Evolutionary conservation across 2,888 invertebrate species (phyloP).

Genomic region (Marronus borbonicus): DNA sequence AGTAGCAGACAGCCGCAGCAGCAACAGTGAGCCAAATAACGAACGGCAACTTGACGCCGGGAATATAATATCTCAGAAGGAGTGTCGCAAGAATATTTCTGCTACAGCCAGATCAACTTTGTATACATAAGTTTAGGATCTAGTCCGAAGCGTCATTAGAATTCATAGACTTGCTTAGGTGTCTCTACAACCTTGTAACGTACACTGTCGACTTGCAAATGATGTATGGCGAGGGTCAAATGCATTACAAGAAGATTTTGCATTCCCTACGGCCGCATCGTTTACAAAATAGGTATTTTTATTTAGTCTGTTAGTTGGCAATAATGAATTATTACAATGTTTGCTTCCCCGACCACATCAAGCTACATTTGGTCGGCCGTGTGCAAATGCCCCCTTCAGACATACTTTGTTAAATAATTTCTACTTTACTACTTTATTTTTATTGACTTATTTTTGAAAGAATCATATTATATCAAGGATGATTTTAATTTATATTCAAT

Average conservation of each 20-base stretch:
- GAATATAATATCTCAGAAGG: slow-evolving; percentile 60
- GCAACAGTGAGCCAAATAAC: slow-evolving; percentile 20
- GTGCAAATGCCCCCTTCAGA: too few relatives aligned
- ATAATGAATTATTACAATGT: too few relatives aligned
- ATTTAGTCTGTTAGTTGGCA: too few relatives aligned
- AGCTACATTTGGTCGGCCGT: too few relatives aligned
- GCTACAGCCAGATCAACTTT: slow-evolving; percentile 56
- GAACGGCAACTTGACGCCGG: slow-evolving; percentile 27
- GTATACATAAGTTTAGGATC: slow-evolving; percentile 58
- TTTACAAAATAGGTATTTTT: too few relatives aligned
- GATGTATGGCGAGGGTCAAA: slow-evolving; percentile 6
- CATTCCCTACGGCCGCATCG: too few relatives aligned
- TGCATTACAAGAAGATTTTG: not conserved
- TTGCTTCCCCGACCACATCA: too few relatives aligned
- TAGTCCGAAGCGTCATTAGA: slow-evolving; percentile 56
- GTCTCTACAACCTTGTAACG: slow-evolving; percentile 51
- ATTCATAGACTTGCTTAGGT: slow-evolving; percentile 59
- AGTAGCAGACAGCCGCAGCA: slow-evolving; percentile 48
- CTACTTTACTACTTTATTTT: too few relatives aligned
- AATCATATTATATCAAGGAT: too few relatives aligned
- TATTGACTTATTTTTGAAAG: too few relatives aligned
- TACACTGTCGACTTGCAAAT: slow-evolving; percentile 11
- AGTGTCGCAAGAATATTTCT: slow-evolving; percentile 63
- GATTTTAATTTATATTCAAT: too few relatives aligned
- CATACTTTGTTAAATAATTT: too few relatives aligned